phyloP scores from a whole-genome alignment of 2,888 invertebrate species.

The Brachypalpus laphriformis region DNA sequence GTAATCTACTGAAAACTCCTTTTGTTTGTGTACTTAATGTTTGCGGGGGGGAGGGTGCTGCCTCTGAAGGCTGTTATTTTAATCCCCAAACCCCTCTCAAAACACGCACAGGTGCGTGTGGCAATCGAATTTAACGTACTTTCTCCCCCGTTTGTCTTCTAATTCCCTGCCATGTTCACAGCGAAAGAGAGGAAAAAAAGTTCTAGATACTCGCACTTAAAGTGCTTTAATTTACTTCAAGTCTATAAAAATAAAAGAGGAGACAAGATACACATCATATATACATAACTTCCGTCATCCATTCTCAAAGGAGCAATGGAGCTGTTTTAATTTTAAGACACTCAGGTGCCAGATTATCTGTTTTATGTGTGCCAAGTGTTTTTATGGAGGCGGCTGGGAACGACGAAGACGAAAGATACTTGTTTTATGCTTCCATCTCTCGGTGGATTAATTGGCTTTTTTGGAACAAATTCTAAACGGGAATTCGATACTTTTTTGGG shows the following conservation, averaged over 20 bases:
- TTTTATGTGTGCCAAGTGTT: constrained; percentile 69
- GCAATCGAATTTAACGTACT: constrained; percentile 55
- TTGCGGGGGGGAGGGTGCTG: neutral
- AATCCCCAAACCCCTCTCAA: neutral
- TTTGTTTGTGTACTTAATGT: constrained; percentile 36
- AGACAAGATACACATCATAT: neutral
- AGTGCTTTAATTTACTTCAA: constrained; percentile 54
- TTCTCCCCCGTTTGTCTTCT: neutral
- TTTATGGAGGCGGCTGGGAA: constrained; percentile 52
- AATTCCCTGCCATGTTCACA: constrained; percentile 13
- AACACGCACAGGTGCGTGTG: constrained; percentile 51
- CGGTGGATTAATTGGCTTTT: constrained; percentile 69
- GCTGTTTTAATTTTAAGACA: constrained; percentile 73
- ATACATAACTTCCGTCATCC: neutral
- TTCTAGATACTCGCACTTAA: constrained; percentile 8
- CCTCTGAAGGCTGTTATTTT: constrained; percentile 5
- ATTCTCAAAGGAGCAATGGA: constrained; percentile 32
- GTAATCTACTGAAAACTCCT: constrained; percentile 46
- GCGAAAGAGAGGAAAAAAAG: neutral
- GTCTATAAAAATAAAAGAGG: constrained; percentile 28
- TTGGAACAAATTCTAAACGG: constrained; percentile 36
- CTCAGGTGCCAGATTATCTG: constrained; percentile 74
- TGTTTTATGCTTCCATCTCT: constrained; percentile 63
- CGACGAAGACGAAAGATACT: constrained; percentile 18
- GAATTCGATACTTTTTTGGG: constrained; percentile 38